phyloP scores from a whole-genome alignment of 2,888 invertebrate species.

The Serripes groenlandicus region DNA sequence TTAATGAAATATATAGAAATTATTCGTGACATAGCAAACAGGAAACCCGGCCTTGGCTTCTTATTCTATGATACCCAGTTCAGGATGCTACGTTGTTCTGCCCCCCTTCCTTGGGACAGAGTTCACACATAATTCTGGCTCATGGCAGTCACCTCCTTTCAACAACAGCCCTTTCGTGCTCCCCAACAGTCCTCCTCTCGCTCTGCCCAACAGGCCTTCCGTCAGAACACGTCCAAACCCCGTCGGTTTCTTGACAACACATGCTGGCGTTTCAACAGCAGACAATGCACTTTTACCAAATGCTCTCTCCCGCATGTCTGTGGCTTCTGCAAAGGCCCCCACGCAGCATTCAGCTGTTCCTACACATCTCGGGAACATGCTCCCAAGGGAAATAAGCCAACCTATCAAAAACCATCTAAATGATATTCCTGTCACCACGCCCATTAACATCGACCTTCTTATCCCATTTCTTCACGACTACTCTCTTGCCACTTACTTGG shows the following conservation, averaged over 20 bases:
- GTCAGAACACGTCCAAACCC: neutral
- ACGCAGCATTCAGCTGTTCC: constrained; percentile 4
- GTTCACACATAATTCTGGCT: constrained; percentile 9
- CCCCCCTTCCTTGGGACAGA: neutral
- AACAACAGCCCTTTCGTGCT: neutral
- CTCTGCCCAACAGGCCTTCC: no score
- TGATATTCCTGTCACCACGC: neutral
- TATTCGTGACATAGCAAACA: neutral
- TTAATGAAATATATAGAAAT: constrained; percentile 16
- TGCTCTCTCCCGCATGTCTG: constrained; percentile 18
- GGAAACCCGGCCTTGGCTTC: neutral
- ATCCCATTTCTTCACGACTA: neutral
- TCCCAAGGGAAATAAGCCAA: neutral
- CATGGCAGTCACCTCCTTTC: neutral
- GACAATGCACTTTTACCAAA: neutral
- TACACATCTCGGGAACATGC: neutral
- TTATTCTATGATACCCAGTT: constrained; percentile 1
- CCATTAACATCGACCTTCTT: neutral
- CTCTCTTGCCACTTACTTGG: neutral
- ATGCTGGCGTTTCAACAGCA: constrained; percentile 5
- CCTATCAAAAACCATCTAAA: neutral
- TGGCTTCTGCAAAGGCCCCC: constrained; percentile 14
- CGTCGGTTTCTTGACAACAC: constrained; percentile 13
- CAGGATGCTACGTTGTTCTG: neutral
- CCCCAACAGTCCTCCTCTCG: no score